Evolutionary conservation across 2,888 invertebrate species (phyloP), one percentile per base, ranked within the genome.

Genomic region (Exocentrus adspersus): DNA sequence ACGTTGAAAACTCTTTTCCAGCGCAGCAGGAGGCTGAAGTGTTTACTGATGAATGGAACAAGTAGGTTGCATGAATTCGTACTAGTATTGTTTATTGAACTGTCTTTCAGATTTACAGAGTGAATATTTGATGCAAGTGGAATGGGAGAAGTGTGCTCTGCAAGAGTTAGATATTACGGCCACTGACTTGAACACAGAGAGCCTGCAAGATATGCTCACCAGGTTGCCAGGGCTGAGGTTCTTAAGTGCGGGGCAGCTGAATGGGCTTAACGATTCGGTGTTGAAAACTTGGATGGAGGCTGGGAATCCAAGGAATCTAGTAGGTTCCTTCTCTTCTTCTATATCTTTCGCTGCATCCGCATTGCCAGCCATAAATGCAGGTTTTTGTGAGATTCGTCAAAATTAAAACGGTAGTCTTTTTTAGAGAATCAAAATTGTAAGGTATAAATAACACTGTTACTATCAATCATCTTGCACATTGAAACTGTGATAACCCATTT

Each of bases 131-230:
- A 93, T 94, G 91, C 92, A 92, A 79, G 97, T 97, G 6, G 98
- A 98, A 78, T 99, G 99, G 99, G 98, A 99, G 82, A 96, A 97
- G 82, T 82, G 82, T 64, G 90, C 91, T 0, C 83, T 99, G 60
- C 94, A 93, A 80, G 99, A 99, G 83, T 81, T 99, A 72, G 99
- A 99, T 78, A 92, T 99, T 60, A 96, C 97, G 0, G 99, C 96
- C 1, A 99, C 98, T 0, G 98, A 99, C 82, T 84, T 99, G 62
- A 93, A 94, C 1, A 90, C 95, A 0, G 98, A 98, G 79, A 95
- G 97, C 69, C 87, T 99, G 42, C 92, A 94, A 64, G 95, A 97
- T 81, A 92, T 99, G 88, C 85, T 99, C 12, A 90, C 92, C 0
- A 86, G 97, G 71, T 90, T 97, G 70, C 95, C 93, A 0, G 90